A percentile compares a stretch with the other conserved stretches of the same genome.
phyloP scores from a whole-genome alignment of 2,888 invertebrate genomes.

The Miltochrista miniata region DNA sequence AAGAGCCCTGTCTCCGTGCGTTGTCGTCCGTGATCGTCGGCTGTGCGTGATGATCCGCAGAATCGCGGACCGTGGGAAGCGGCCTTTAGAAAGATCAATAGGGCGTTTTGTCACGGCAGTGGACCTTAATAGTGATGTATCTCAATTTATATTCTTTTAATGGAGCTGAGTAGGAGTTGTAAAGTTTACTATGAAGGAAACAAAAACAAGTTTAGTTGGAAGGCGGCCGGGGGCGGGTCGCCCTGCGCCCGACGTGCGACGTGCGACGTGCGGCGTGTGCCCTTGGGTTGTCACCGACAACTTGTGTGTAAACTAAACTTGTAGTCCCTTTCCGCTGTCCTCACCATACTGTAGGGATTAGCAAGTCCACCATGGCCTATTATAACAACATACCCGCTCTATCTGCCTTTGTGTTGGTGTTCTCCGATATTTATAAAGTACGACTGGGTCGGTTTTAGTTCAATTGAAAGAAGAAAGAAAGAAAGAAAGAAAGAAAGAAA shows the following conservation, averaged over 20 bases:
- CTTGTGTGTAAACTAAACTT: slow-evolving; percentile 15
- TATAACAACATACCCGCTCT: no score
- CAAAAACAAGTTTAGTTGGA: slow-evolving; percentile 34
- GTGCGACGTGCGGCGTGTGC: background rate
- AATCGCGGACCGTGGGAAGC: no score
- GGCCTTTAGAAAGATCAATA: slow-evolving; percentile 44
- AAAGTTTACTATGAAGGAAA: slow-evolving; percentile 41
- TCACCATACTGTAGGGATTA: slow-evolving; percentile 18
- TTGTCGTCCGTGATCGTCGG: no score
- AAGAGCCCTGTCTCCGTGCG: no score
- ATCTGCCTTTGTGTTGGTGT: no score
- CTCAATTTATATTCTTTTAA: slow-evolving; percentile 51
- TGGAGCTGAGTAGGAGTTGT: slow-evolving; percentile 44
- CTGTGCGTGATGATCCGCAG: no score
- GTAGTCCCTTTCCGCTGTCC: slow-evolving; percentile 6
- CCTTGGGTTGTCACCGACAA: slow-evolving; percentile 8
- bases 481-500: no score
- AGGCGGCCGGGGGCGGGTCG: no score
- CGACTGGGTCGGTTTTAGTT: no score
- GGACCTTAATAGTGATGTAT: slow-evolving; percentile 37
- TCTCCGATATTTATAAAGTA: no score
- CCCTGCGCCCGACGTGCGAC: no score
- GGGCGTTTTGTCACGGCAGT: slow-evolving; percentile 30
- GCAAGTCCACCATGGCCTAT: background rate
- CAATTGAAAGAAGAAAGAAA: no score